Conservation (phyloP, 1,140 invertebrate genomes). For the Armadillidium nasatum region DNA sequence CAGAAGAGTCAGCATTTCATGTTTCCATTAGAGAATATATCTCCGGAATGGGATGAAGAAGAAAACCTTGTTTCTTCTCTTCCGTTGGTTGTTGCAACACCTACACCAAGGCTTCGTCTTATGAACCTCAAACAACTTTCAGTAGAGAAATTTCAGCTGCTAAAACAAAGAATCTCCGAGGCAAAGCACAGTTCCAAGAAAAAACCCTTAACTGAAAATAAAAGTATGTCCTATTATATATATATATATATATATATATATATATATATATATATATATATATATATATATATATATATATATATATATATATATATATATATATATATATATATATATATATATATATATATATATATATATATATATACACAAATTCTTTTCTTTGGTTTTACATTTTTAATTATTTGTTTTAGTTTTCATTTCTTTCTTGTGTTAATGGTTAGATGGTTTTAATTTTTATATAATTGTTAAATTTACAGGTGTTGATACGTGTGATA, state of each 20-base stretch:
- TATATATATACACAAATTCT: too few species aligned
- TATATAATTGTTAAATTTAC: slow-evolving; percentile 45
- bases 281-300: too few species aligned
- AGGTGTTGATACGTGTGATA: slow-evolving; percentile 48
- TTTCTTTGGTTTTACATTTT: too few species aligned
- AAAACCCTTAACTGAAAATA: slow-evolving; percentile 36
- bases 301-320: too few species aligned
- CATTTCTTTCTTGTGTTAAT: too few species aligned
- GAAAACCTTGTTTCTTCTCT: slow-evolving; percentile 25
- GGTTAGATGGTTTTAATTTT: slow-evolving; percentile 42
- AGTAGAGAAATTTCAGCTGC: slow-evolving; percentile 60
- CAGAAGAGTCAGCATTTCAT: slow-evolving; percentile 46
- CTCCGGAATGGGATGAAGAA: slow-evolving; percentile 40
- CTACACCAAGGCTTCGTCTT: slow-evolving; percentile 57
- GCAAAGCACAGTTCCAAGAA: slow-evolving; percentile 49
- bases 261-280: too few species aligned
- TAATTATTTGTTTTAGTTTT: too few species aligned
- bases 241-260: too few species aligned
- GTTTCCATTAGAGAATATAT: slow-evolving; percentile 46
- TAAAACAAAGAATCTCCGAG: slow-evolving; percentile 62
- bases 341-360: too few species aligned
- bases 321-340: too few species aligned
- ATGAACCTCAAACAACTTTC: slow-evolving; percentile 62
- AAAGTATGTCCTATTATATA: slow-evolving; percentile 36
- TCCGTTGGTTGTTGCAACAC: slow-evolving; percentile 21